Base-by-base conservation (phyloP, 2,113 vertebrate genomes). In the Dermatemys mawii region DNA sequence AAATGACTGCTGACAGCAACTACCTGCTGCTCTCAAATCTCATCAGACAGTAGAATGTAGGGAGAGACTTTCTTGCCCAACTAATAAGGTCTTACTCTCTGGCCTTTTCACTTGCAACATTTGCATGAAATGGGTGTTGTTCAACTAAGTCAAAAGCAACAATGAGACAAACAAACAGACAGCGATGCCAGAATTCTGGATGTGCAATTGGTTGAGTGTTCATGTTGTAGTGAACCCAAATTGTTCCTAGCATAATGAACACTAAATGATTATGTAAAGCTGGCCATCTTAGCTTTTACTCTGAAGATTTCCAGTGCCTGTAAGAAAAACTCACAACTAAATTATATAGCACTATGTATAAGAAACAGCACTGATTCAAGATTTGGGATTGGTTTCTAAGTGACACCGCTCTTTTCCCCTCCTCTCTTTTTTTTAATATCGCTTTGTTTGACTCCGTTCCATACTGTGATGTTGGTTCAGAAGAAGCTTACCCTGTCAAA, bases 31-130 rank as follows among this genome's bases (percentile, higher is more conserved):
- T 99, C 98, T 97, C 97, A 98, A 94, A 98, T 99, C 99, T 99
- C 99, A 99, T 99, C 98, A 98, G 99, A 99, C 99, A 99, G 99
- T 99, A 99, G 99, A 99, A 99, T 99, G 99, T 99, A 99, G 99
- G 98, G 98, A 98, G 98, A 99, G 98, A 98, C 97, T 98, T 98
- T 98, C 97, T 98, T 98, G 96, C 98, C 98, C 95, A 5, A 97
- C 97, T 98, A 95, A 96, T 97, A 96, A 97, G 95, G 96, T 96
- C 98, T 98, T 97, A 97, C 94, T 97, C 95, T 98, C 97, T 98
- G 98, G 97, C 98, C 98, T 98, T 98, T 96, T 93, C 95, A 95
- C 95, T 97, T 96, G 94, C 2, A 35, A 97, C 95, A 91, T 92
- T 95, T 97, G 97, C 97, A 97, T 97, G 95, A 97, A 97, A 97